Percentiles rank a stretch among this genome's conserved stretches.
phyloP scores from a whole-genome alignment of 2,797 vertebrate genomes.

The Xenops minutus region DNA sequence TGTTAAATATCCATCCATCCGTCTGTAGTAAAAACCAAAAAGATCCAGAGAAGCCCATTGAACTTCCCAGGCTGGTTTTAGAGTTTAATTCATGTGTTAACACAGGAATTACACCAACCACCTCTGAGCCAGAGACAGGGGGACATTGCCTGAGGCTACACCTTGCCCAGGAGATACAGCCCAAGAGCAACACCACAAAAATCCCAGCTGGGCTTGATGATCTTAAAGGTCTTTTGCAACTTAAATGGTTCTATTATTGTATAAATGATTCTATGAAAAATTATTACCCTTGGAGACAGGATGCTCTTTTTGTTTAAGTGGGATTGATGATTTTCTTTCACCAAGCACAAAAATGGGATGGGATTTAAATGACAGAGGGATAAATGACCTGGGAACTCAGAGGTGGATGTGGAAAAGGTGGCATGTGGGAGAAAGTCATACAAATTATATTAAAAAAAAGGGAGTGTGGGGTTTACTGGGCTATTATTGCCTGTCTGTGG shows the following conservation, averaged over 20 bases:
- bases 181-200: neutral
- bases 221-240: neutral
- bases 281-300: rapidly evolving
- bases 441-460: neutral
- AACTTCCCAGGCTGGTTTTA: neutral
- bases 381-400: neutral
- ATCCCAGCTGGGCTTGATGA: rapidly evolving
- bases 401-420: neutral
- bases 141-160: neutral
- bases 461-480: neutral
- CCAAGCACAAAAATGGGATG: neutral
- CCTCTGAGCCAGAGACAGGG: neutral
- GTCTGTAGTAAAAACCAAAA: neutral
- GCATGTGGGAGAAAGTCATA: neutral
- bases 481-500: neutral
- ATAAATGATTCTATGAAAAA: neutral
- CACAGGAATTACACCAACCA: neutral
- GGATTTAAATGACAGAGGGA: neutral
- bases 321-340: neutral
- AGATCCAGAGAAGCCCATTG: neutral
- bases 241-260: neutral
- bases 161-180: neutral
- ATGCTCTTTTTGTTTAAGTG: neutral
- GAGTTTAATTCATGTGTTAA: neutral
- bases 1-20: neutral